These are phyloP conservation scores for Brienomyrus longianalis DNA, from an alignment of 2,113 vertebrate genomes.

Conservation along the genomic window DNA sequence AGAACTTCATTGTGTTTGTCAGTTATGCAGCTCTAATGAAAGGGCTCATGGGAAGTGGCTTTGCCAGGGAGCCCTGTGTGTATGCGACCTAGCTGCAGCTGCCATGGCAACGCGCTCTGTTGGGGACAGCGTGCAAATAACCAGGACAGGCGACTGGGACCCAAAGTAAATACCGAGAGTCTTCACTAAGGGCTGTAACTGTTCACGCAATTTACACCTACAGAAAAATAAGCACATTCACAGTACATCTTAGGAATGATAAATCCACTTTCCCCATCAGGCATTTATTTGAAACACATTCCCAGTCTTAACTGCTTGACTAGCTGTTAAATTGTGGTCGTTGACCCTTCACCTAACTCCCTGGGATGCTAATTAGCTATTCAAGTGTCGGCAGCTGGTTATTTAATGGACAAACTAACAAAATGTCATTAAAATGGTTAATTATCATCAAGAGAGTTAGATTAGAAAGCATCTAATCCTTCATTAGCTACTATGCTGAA, in stretches of 20 bases:
- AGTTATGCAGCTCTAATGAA: background rate
- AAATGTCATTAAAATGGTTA: background rate
- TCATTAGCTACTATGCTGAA: background rate
- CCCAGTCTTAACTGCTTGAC: background rate
- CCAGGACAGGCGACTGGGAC: background rate
- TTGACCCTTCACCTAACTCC: background rate
- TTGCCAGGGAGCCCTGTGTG: constrained; percentile 7
- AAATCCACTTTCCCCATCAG: background rate
- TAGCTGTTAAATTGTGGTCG: background rate
- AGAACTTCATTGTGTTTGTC: background rate
- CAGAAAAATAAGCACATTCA: background rate
- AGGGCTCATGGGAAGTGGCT: background rate
- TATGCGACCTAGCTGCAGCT: background rate
- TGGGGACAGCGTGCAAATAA: constrained; percentile 2
- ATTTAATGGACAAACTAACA: background rate
- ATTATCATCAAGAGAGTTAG: background rate
- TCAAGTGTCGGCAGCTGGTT: background rate
- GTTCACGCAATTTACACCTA: background rate
- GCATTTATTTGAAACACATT: background rate
- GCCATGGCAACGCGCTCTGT: constrained; percentile 11
- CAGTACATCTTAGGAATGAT: background rate
- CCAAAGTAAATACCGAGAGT: background rate
- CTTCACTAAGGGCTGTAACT: background rate
- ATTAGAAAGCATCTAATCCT: background rate
- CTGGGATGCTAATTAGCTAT: background rate